Evolutionary conservation across 2,888 invertebrate species (phyloP).

Genomic region (Amitus sp.): DNA sequence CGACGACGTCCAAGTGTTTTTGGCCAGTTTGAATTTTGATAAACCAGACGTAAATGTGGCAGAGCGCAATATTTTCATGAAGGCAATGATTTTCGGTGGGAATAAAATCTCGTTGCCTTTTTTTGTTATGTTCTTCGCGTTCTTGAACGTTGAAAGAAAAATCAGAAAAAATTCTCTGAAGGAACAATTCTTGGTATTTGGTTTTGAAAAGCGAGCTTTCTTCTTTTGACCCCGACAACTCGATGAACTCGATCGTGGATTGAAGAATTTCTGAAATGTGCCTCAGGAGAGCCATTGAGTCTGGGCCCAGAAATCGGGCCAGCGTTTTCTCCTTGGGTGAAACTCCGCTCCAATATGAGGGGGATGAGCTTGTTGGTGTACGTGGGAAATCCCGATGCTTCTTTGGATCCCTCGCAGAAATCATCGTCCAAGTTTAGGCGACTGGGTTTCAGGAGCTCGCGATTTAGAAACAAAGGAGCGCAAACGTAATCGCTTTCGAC

Average conservation of each 20-base stretch:
- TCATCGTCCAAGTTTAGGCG: conserved; percentile 38
- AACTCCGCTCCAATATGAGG: conserved; percentile 84
- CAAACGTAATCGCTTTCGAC: conserved; percentile 37
- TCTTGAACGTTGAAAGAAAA: conserved; percentile 68
- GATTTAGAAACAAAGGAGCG: conserved; percentile 44
- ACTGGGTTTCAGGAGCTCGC: conserved; percentile 37
- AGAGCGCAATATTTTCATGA: conserved; percentile 69
- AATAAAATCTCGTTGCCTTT: conserved; percentile 60
- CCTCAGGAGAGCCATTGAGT: conserved; percentile 73
- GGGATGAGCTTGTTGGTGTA: conserved; percentile 79
- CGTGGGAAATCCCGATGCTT: conserved; percentile 69
- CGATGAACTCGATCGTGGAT: conserved; percentile 69
- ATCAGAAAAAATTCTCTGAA: conserved; percentile 69
- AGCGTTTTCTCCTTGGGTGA: conserved; percentile 67
- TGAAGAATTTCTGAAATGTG: conserved; percentile 73
- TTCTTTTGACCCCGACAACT: conserved; percentile 46
- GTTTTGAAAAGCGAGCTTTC: conserved; percentile 67
- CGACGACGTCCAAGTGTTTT: conserved; percentile 64
- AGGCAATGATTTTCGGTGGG: conserved; percentile 66
- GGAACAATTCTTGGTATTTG: conserved; percentile 69
- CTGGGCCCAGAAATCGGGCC: conserved; percentile 70
- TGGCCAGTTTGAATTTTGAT: conserved; percentile 67
- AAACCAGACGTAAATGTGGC: conserved; percentile 62
- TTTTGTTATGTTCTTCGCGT: conserved; percentile 51
- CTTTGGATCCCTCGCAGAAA: conserved; percentile 51